Base-by-base conservation (phyloP, 1,140 invertebrate species). In the Lordiphosa stackelbergi region DNA sequence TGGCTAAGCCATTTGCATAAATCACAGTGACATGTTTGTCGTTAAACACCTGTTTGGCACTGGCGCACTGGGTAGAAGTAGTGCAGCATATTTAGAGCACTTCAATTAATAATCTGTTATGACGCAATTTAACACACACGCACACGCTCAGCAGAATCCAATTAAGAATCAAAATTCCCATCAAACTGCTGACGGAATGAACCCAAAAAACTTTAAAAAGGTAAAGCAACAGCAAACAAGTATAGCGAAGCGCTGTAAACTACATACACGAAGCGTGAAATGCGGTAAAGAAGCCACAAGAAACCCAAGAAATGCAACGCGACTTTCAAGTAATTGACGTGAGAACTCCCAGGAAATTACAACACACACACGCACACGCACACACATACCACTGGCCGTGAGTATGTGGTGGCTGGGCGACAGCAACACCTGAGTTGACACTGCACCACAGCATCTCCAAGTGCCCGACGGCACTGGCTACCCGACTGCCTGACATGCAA, bases 1-100 rank as follows among this genome's bases (percentile, higher is more conserved):
- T 41, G 38, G 58, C 24, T 69, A 51, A 56, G 66, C 62, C 56
- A 66, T 69, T 69, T 69, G 56, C 66, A 69, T 69, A 69, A 69
- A 69, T 69, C 66, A 60, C 56, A 51, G 55, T 46, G 56, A 66
- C 66, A 69, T 66, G 60, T 53, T 70, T 69, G 58, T 62, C 62
- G 64, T 64, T 68, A 46, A 68, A 68, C 65, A 68, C 65, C 66
- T 66, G 66, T 69, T 63, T 58, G 53, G 43, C 43, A 46, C 28
- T 46, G 43, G 43, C 24, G 11, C 28, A 31, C 28, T 31, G 28
- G 42, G 24, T 12, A 45, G 12, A 45, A 28, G 24, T 31, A 8
- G 28, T 31, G 7, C 24, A 46, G 31, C 43, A 46, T 46, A 46
- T 46, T 24, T 28, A 34, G 43, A 46, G 43, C 43, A 46, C 43